A percentile compares a stretch with the other conserved stretches of the same genome.
These are phyloP conservation scores for Anisognathus igniventris DNA, from an alignment of 2,797 vertebrate genomes.

Conservation along the genomic window DNA sequence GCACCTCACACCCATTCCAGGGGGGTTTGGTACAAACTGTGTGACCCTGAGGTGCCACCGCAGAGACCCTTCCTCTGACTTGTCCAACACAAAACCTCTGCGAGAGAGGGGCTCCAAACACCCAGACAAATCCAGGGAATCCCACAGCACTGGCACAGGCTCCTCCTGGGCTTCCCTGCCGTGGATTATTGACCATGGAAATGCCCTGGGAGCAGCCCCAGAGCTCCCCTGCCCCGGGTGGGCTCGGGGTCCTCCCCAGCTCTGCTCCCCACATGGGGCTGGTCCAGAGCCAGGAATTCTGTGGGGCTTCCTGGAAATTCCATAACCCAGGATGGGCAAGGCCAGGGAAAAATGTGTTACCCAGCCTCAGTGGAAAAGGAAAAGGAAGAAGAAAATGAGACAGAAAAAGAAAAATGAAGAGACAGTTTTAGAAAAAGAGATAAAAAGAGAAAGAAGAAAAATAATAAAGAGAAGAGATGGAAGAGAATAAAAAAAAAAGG, in stretches of 20 bases:
- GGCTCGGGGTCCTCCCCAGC: too few relatives aligned
- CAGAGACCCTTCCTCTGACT: neutral
- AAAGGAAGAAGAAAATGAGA: too few relatives aligned
- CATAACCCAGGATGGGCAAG: neutral
- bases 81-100: neutral
- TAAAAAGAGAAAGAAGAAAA: neutral
- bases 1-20: neutral
- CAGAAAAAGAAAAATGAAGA: too few relatives aligned
- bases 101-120: neutral
- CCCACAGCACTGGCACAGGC: neutral
- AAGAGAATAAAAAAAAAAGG: fast-evolving
- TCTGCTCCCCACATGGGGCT: neutral
- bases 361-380: neutral
- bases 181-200: neutral
- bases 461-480: too few relatives aligned
- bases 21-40: neutral
- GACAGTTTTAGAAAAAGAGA: neutral
- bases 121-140: neutral
- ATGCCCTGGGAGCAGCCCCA: neutral
- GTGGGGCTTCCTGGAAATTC: neutral
- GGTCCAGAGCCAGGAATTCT: neutral
- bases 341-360: neutral
- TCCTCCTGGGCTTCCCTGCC: neutral
- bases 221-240: fast-evolving
- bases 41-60: neutral